These are phyloP conservation scores for Phylloscopus trochilus DNA, from an alignment of 2,113 vertebrate species.

Conservation along the genomic window DNA sequence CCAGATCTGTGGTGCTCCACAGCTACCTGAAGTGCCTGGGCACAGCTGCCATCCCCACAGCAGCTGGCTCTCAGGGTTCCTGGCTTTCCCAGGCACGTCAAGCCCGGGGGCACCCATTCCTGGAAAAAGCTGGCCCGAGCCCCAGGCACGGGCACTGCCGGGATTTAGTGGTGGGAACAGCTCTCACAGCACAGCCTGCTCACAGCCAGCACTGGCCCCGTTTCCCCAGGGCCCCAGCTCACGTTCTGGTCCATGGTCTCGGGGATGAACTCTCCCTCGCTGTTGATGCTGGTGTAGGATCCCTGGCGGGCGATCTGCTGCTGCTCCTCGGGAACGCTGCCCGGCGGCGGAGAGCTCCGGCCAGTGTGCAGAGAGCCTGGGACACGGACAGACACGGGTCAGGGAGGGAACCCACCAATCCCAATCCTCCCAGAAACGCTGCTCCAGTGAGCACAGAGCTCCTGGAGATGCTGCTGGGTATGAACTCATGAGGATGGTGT, in stretches of 20 bases:
- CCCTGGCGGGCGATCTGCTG: slow-evolving; percentile 91
- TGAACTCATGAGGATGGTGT: neutral
- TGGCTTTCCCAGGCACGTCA: neutral
- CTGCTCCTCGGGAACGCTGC: slow-evolving; percentile 89
- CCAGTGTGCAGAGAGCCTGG: slow-evolving; percentile 89
- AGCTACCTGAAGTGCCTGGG: neutral
- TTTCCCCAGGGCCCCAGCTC: neutral
- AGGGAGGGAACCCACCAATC: neutral
- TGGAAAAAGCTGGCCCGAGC: neutral
- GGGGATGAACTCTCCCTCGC: slow-evolving; percentile 91
- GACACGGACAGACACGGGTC: neutral
- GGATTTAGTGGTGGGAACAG: rapidly evolving
- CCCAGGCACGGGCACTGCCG: rapidly evolving
- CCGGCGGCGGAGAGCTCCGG: slow-evolving; percentile 86
- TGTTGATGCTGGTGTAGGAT: slow-evolving; percentile 91
- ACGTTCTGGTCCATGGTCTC: slow-evolving; percentile 84
- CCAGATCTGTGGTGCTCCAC: neutral
- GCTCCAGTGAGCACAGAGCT: neutral
- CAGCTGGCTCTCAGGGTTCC: neutral
- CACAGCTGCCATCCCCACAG: neutral
- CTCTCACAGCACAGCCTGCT: neutral
- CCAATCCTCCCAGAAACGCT: neutral
- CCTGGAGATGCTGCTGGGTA: neutral
- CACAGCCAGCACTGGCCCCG: rapidly evolving
- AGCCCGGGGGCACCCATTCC: neutral